phyloP scores from a whole-genome alignment of 2,113 vertebrate species.

The Eurystomus gularis region DNA sequence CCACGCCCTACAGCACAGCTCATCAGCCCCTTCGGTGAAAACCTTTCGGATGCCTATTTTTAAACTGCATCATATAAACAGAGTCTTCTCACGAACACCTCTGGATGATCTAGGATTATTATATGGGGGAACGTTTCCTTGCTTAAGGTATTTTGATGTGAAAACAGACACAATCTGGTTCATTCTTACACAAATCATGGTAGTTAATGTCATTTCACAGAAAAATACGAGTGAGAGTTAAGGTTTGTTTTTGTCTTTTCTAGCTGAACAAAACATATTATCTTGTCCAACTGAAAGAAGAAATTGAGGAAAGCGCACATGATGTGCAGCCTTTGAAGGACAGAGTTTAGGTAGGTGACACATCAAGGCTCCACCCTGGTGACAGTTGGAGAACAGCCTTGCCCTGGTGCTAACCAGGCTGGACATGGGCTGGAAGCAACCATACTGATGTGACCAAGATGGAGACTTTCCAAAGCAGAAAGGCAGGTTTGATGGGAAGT shows the following conservation, averaged over 20 bases:
- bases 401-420: accelerated
- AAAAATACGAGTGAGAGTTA: not conserved
- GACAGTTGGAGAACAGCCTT: not conserved
- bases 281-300: not conserved
- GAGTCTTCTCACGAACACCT: not conserved
- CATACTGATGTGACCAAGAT: accelerated
- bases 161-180: not conserved
- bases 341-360: not conserved
- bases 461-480: not conserved
- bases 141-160: not conserved
- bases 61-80: not conserved
- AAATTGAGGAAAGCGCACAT: not conserved
- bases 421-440: not conserved
- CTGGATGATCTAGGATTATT: not conserved
- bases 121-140: not conserved
- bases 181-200: not conserved
- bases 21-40: not conserved
- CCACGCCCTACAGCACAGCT: not conserved
- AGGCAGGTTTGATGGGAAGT: not conserved
- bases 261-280: not conserved
- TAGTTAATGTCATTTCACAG: not conserved
- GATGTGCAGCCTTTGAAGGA: not conserved
- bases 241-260: not conserved
- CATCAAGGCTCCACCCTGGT: not conserved
- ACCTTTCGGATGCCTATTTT: not conserved